A percentile compares a stretch with the other conserved stretches of the same genome.
These are phyloP conservation scores for Nicator chloris DNA, from an alignment of 2,113 vertebrate genomes.

Conservation along the genomic window DNA sequence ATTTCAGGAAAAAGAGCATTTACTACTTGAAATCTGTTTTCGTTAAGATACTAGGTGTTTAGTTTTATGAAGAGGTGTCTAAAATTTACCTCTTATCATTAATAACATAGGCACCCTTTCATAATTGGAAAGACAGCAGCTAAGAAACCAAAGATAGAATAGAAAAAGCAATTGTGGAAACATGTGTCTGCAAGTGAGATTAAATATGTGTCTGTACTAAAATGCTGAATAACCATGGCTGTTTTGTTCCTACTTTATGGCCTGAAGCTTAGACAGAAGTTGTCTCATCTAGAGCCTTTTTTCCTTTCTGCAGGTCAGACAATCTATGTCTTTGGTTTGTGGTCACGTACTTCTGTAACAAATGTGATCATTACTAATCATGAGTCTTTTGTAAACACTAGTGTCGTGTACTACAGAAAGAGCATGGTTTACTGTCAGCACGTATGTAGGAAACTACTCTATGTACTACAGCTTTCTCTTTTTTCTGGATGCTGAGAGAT, in stretches of 20 bases:
- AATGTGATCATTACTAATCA: background rate
- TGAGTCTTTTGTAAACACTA: background rate
- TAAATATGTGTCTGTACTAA: background rate
- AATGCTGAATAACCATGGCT: background rate
- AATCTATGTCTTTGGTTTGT: background rate
- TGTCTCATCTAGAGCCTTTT: background rate
- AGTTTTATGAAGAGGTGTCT: background rate
- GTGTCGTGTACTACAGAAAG: background rate
- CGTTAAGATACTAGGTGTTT: background rate
- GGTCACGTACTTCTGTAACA: background rate
- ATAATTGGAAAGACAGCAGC: background rate
- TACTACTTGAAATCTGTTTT: background rate
- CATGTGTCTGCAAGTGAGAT: background rate
- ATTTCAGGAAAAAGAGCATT: background rate
- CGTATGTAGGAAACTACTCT: background rate
- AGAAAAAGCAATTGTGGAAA: background rate
- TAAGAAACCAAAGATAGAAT: background rate
- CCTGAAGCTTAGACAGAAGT: background rate
- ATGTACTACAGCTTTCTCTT: background rate
- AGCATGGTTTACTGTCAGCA: background rate
- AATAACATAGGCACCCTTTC: rapidly evolving
- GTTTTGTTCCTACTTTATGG: background rate
- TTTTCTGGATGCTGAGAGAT: background rate
- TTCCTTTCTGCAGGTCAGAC: background rate
- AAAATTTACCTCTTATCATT: background rate